Evolutionary conservation across 2,888 invertebrate species (phyloP), one percentile per base, ranked within the genome.

Genomic region (Nomada lathburiana): DNA sequence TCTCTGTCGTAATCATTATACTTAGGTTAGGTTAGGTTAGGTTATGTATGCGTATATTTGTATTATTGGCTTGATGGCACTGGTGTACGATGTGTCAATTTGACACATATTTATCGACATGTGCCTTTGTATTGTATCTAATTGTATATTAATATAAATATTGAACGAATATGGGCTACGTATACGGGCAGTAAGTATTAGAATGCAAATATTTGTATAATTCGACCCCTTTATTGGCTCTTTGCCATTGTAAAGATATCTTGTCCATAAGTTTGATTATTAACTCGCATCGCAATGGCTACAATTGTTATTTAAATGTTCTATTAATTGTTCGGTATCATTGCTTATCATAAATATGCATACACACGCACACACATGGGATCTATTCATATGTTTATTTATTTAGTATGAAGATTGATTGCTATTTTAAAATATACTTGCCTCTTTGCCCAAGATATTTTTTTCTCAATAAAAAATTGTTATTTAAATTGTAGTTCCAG

Each of bases 31-130:
- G 83, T 83, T 72, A 59, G 67, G 69, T 87, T 69, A 78, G 70
- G 81, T 75, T 82, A 75, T 36, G 50, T 65, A 23, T 18, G 4
- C 23, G 44, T 26, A 81, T 20, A 68, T 57, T 70, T 26, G 42
- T 55, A 70, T 36, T 7, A 63, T 42, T 60, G 47, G 44, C n/a
- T 64, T 36, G n/a, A 62, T 68, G 53, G 23, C 44, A 76, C 42
- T 42, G n/a, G 59, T 65, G 23, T 88, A 63, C 63, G 74, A 88
- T 91, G 89, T 90, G 92, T 91, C 91, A 91, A 87, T 79, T 83
- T 89, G 88, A 89, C 89, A 87, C 87, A 83, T 72, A 86, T 85
- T 88, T 75, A 69, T 76, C 91, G 89, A 89, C 83, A 91, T 90
- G 89, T 57, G 44, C 60, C 47, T 86, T 87, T 73, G 72, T 84